Evolutionary conservation across 2,113 vertebrate species (phyloP).

Genomic region (Semicossyphus pulcher): DNA sequence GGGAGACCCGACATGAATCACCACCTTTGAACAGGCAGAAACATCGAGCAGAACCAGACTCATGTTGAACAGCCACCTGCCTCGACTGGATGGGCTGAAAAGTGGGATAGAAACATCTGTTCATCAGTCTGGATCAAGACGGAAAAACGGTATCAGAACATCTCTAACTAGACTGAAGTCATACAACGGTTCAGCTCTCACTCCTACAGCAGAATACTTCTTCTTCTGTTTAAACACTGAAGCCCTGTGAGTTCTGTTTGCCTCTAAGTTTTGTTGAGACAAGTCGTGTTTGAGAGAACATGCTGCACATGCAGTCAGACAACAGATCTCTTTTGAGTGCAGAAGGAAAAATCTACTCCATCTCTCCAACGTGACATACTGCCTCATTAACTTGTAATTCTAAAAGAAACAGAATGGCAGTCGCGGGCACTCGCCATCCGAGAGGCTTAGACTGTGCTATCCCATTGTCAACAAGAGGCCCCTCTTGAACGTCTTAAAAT

Average conservation of each 20-base stretch:
- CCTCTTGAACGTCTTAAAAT: constrained; percentile 51
- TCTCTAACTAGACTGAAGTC: neutral
- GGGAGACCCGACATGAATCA: too few species aligned
- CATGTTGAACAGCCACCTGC: too few species aligned
- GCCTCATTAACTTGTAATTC: constrained; percentile 39
- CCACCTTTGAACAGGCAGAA: too few species aligned
- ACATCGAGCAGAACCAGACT: too few species aligned
- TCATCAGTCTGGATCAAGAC: neutral
- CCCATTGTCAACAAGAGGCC: constrained; percentile 64
- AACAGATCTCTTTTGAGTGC: neutral
- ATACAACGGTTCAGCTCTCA: neutral
- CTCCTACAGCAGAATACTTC: neutral
- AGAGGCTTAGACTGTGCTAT: constrained; percentile 44
- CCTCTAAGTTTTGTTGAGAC: neutral
- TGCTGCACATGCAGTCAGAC: neutral
- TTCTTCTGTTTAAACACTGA: neutral
- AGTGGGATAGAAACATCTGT: too few species aligned
- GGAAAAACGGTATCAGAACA: neutral
- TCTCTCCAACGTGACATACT: neutral
- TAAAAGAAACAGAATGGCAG: constrained; percentile 27
- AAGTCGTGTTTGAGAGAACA: neutral
- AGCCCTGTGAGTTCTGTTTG: neutral
- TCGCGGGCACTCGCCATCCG: constrained; percentile 7
- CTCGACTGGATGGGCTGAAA: too few species aligned
- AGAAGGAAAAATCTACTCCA: neutral